These are phyloP conservation scores for Heliconius charithonia DNA, from an alignment of 2,888 invertebrate genomes.

Conservation along the genomic window DNA sequence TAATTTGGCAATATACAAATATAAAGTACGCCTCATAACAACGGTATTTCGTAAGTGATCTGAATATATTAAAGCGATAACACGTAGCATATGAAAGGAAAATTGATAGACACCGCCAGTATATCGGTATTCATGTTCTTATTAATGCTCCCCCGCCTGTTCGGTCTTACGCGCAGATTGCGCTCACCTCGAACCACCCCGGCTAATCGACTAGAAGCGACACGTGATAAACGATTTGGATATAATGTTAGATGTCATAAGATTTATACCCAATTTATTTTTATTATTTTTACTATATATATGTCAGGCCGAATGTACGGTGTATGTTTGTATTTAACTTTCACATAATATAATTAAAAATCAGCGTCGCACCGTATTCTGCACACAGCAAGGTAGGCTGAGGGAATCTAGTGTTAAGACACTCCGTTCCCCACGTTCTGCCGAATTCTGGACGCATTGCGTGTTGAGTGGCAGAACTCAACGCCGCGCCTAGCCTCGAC, in stretches of 20 bases:
- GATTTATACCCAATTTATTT: not conserved
- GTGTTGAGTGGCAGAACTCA: too few species aligned
- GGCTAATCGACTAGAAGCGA: constrained; percentile 77
- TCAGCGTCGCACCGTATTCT: too few species aligned
- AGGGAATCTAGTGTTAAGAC: too few species aligned
- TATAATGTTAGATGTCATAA: constrained; percentile 28
- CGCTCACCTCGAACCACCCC: constrained; percentile 58
- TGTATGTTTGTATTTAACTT: not conserved
- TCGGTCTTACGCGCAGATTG: constrained; percentile 59
- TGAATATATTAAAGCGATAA: constrained; percentile 37
- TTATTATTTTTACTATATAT: not conserved
- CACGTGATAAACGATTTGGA: constrained; percentile 71
- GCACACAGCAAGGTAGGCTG: too few species aligned
- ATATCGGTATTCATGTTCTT: constrained; percentile 70
- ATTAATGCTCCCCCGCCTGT: constrained; percentile 68
- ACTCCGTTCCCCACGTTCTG: too few species aligned
- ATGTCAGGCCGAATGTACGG: not conserved
- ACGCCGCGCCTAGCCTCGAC: too few species aligned
- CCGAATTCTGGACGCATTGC: too few species aligned
- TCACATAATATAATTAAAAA: not conserved
- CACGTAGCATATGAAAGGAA: constrained; percentile 40
- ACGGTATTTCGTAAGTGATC: constrained; percentile 25
- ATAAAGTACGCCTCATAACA: constrained; percentile 14
- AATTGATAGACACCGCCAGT: constrained; percentile 45
- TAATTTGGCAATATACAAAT: constrained; percentile 12